A percentile compares a stretch with the other conserved stretches of the same genome.
These are phyloP conservation scores for Perccottus glenii DNA, from an alignment of 2,113 vertebrate genomes.

Conservation along the genomic window DNA sequence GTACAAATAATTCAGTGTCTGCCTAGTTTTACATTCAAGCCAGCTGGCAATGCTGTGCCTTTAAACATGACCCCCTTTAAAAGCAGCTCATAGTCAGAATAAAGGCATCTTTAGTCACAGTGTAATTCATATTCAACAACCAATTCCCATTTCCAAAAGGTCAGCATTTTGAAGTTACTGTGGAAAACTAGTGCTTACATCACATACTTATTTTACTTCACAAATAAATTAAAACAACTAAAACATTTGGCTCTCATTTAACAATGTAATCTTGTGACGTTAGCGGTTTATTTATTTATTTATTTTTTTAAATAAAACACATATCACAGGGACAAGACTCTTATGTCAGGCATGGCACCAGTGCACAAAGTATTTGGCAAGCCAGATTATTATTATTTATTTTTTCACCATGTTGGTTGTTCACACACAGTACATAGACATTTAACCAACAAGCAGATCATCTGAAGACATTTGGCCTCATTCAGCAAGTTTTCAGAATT, in stretches of 20 bases:
- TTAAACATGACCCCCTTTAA: slow-evolving; percentile 19
- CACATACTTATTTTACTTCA: slow-evolving; percentile 45
- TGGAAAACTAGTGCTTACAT: slow-evolving; percentile 48
- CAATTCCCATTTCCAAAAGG: slow-evolving; percentile 25
- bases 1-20: slow-evolving; percentile 30
- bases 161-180: slow-evolving; percentile 24
- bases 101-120: slow-evolving; percentile 77
- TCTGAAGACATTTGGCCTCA: slow-evolving; percentile 10
- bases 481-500: not conserved
- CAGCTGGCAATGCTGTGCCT: slow-evolving; percentile 33
- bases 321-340: slow-evolving; percentile 50
- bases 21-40: slow-evolving; percentile 70
- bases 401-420: slow-evolving; percentile 45
- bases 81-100: slow-evolving; percentile 53
- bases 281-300: slow-evolving; percentile 41
- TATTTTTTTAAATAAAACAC: slow-evolving; percentile 41
- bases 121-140: slow-evolving; percentile 53
- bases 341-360: slow-evolving; percentile 55
- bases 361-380: slow-evolving; percentile 56
- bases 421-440: slow-evolving; percentile 49
- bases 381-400: slow-evolving; percentile 42
- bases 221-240: slow-evolving; percentile 42
- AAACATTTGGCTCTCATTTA: slow-evolving; percentile 44
- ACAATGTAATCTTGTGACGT: slow-evolving; percentile 45
- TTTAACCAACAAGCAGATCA: slow-evolving; percentile 40